phyloP scores from a whole-genome alignment of 2,797 vertebrate species.

The Anguilla obscura region DNA sequence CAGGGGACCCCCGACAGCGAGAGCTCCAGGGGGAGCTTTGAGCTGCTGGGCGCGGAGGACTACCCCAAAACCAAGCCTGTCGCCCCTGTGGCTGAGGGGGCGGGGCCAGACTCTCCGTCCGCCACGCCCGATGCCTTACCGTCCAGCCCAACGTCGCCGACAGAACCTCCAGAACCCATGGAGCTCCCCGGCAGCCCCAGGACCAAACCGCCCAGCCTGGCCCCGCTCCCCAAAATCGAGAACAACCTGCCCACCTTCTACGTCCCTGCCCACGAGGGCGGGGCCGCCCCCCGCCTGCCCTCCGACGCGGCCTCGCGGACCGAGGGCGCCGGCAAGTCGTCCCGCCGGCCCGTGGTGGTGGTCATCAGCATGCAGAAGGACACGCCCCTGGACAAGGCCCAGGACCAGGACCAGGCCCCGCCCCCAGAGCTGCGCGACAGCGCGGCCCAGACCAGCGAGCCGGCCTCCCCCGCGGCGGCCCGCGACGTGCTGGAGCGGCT shows the following conservation, averaged over 20 bases:
- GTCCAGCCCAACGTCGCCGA: conserved; percentile 41
- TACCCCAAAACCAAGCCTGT: conserved; percentile 53
- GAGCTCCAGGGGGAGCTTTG: conserved; percentile 90
- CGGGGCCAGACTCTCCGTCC: conserved; percentile 54
- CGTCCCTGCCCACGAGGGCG: conserved; percentile 74
- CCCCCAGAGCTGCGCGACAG: conserved; percentile 49
- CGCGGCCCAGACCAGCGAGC: conserved; percentile 51
- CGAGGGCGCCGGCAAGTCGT: conserved; percentile 44
- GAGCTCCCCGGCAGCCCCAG: conserved; percentile 28
- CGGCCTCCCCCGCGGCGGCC: conserved; percentile 35
- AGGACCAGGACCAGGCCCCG: conserved; percentile 38
- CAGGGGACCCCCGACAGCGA: conserved; percentile 88
- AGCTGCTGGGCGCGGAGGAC: conserved; percentile 82
- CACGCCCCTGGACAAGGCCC: conserved; percentile 34
- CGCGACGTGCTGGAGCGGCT: conserved; percentile 67
- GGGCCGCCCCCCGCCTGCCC: conserved; percentile 43
- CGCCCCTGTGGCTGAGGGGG: conserved; percentile 49
- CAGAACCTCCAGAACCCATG: conserved; percentile 44
- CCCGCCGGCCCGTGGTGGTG: conserved; percentile 70
- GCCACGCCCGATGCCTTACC: conserved; percentile 40
- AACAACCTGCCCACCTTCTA: conserved; percentile 88
- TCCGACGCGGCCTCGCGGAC: conserved; percentile 56
- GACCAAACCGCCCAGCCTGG: conserved; percentile 33
- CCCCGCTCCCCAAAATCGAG: conserved; percentile 61
- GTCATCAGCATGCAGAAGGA: conserved; percentile 79